Evolutionary conservation across 2,113 vertebrate genomes (phyloP), one percentile per base, ranked within the genome.

Genomic region (Pteruthius melanotis): DNA sequence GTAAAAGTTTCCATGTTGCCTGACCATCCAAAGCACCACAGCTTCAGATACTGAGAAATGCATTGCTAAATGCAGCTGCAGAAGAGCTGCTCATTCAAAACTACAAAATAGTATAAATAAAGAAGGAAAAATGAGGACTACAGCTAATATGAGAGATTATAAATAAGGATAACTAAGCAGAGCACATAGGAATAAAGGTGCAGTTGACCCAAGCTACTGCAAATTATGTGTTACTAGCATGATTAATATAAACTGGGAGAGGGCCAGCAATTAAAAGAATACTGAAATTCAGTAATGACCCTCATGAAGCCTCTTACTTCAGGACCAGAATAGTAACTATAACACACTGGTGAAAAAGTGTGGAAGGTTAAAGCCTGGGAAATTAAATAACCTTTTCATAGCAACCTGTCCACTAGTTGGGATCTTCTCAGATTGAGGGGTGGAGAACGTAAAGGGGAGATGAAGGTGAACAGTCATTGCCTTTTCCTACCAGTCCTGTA

Each of bases 1-100:
- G 39, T 19, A n/a, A 66, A 57, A 26, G 14, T 24, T 27, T 30
- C 13, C 20, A 3, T 31, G 11, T 15, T 49, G 28, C 26, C 75
- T 64, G 66, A 47, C 12, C 6, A 42, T 18, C 37, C 37, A 28
- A 26, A 70, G 6, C 52, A 57, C 22, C 44, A 37, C 23, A 52
- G 35, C 28, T 56, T 75, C 12, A 2, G 2, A 47, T 11, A 49
- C 15, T 1, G 0, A 63, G 17, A 82, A 70, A 40, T 4, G 2
- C 16, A 60, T 52, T 75, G 5, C 31, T 59, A 59, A 31, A 4
- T 54, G 20, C 23, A 70, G 12, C 12, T 21, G 19, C 4, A 4
- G 18, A 56, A 89, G 23, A 72, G 12, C 16, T 69, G 20, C 39
- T 56, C 13, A 80, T 44, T 30, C 49, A 47, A 64, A 83, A 77